Evolutionary conservation across 2,888 invertebrate species (phyloP).

Genomic region (Antheraea yamamai): DNA sequence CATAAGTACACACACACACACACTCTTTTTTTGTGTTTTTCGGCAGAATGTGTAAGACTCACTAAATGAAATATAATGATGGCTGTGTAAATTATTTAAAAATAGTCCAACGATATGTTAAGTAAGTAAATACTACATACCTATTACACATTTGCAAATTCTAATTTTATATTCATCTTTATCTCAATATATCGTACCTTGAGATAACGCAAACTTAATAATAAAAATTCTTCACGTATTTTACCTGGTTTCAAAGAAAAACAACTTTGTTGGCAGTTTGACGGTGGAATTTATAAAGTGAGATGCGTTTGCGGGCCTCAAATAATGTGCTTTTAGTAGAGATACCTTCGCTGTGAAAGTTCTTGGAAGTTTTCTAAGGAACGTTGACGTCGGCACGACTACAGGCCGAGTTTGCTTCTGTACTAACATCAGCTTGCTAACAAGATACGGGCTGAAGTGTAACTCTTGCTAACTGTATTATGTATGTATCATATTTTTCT

Average conservation of each 20-base stretch:
- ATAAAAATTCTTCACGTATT: conserved; percentile 28
- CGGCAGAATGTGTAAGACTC: neutral
- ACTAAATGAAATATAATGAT: neutral
- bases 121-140: conserved; percentile 10
- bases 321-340: conserved; percentile 46
- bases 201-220: conserved; percentile 23
- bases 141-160: neutral
- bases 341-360: conserved; percentile 53
- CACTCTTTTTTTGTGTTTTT: neutral
- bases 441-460: conserved; percentile 47
- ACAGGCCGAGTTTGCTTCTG: conserved; percentile 34
- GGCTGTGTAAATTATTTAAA: neutral
- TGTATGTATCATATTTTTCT: conserved; percentile 2
- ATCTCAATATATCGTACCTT: conserved; percentile 12
- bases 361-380: conserved; percentile 44
- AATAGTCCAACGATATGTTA: neutral
- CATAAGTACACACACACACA: too few species aligned
- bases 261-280: conserved; percentile 48
- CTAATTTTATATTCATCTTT: neutral
- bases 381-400: conserved; percentile 26
- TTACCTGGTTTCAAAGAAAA: conserved; percentile 29
- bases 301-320: conserved; percentile 31
- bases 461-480: conserved; percentile 22
- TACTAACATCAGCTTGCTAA: conserved; percentile 54
- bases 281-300: conserved; percentile 45